A percentile compares a stretch with the other conserved stretches of the same genome.
Evolutionary conservation across 2,113 vertebrate genomes (phyloP).

Genomic region (Manacus vitellinus): DNA sequence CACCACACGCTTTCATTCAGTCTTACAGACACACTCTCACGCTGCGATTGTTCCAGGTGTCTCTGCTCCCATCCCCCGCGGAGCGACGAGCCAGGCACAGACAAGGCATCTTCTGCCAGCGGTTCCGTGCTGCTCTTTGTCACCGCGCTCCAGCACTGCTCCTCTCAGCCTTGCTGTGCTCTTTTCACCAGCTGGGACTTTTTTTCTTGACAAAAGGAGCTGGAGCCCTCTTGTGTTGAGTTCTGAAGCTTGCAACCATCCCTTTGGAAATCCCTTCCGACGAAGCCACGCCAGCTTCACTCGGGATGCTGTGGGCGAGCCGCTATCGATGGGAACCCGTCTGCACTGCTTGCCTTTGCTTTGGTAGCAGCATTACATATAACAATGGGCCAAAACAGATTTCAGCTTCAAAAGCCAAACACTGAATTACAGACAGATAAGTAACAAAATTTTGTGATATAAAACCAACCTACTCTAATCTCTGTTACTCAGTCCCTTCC

Average conservation of each 20-base stretch:
- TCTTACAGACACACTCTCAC: fast-evolving
- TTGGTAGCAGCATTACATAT: fast-evolving
- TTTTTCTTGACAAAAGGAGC: constrained; percentile 32
- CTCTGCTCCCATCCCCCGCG: background rate
- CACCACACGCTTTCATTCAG: background rate
- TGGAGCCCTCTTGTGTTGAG: constrained; percentile 59
- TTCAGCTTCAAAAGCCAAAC: background rate
- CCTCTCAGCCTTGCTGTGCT: background rate
- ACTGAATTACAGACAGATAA: background rate
- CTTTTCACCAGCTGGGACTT: background rate
- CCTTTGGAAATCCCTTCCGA: background rate
- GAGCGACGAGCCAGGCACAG: background rate
- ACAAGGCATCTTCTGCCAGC: background rate
- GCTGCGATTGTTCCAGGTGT: background rate
- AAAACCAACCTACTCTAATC: background rate
- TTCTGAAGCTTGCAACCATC: background rate
- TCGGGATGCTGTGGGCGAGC: background rate
- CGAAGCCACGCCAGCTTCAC: background rate
- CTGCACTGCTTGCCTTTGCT: background rate
- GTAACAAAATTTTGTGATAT: background rate
- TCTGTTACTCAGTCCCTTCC: background rate
- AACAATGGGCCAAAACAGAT: background rate
- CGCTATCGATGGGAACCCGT: background rate
- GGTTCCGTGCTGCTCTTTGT: background rate
- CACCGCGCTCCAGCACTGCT: background rate